Evolutionary conservation across 2,888 invertebrate species (phyloP), one percentile per base, ranked within the genome.

Genomic region (Biston betularia): DNA sequence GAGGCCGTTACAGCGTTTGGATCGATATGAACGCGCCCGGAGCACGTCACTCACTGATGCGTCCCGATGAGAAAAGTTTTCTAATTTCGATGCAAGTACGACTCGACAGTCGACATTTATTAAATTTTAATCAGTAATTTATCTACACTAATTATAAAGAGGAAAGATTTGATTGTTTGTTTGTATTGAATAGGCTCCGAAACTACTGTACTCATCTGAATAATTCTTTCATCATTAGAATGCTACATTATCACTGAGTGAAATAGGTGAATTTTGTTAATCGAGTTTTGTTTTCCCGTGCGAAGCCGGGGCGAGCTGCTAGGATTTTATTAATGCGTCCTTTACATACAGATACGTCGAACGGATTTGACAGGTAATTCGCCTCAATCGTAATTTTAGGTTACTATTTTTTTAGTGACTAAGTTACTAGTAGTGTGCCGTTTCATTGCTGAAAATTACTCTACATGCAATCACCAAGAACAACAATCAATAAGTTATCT

Each of bases 1-100:
- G 61, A 65, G 58, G 48, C 70, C 68, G 74, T 75, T 73, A 64
- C 53, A 40, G 14, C 52, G 42, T 42, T 35, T 45, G 52, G 57
- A 57, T 63, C 63, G 53, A 57, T 63, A 58, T 14, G 46, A 40
- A 38, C 57, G 50, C 57, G 57, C 12, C 11, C 50, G 45, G 56
- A 44, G 46, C 54, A 54, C 61, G 49, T 52, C 63, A 38, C 34
- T 60, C 60, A 61, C 50, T 53, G 55, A 59, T 58, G 50, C 58
- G 54, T 45, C 50, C 15, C 52, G 15, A 57, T 63, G 57, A 46
- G 53, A 63, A 63, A 63, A 58, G 24, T 63, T 63, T 52, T 45
- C 63, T 56, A 56, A 50, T 63, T 56, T 55, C 10, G 62, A 15
- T 50, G 50, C 24, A 64, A 64, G 38, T 40, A 58, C 38, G 15